Base-by-base conservation (phyloP, 2,113 vertebrate species). In the Lophius piscatorius region DNA sequence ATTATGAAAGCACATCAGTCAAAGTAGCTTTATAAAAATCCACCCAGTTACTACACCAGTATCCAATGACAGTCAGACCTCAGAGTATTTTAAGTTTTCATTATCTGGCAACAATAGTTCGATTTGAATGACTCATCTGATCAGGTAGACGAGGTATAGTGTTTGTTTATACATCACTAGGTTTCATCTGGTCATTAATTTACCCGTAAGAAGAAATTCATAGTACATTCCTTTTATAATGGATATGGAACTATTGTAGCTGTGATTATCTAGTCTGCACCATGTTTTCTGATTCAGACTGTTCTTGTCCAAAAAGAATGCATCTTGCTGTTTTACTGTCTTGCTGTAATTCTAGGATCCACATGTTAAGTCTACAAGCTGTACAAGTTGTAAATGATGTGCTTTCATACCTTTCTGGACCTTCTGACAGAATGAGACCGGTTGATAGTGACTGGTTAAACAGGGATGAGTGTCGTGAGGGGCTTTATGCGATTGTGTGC, bases 221-320 rank as follows among this genome's bases (percentile, higher is more conserved):
- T 78, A 65, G n/a, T 78, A 89, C 85, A 81, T 87, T 87, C 78
- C 80, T 73, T 8, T 69, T 29, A n/a, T n/a, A 22, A 80, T 56
- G 54, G 54, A 79, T 82, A 82, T 87, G 85, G 80, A 82, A 70
- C 63, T 61, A 20, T 28, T 81, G 63, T 78, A 76, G 36, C 52
- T 36, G 35, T 52, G 31, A 77, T 42, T 58, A 75, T 39, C 47
- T 9, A 39, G 62, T 41, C 73, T 17, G 52, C 51, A 35, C 52
- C 52, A n/a, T 60, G 69, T 79, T 76, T 61, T 67, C 45, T 55
- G 58, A 20, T 33, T 73, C 65, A 16, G 68, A 55, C 16, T 58
- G 21, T 64, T 52, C 66, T 24, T 45, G 63, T 63, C 40, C 10
- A 59, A 57, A 60, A 22, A 22, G 29, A 6, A 74, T 24, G 46